phyloP scores from a whole-genome alignment of 2,888 invertebrate species.

The Ptycholaimellus sp. region DNA sequence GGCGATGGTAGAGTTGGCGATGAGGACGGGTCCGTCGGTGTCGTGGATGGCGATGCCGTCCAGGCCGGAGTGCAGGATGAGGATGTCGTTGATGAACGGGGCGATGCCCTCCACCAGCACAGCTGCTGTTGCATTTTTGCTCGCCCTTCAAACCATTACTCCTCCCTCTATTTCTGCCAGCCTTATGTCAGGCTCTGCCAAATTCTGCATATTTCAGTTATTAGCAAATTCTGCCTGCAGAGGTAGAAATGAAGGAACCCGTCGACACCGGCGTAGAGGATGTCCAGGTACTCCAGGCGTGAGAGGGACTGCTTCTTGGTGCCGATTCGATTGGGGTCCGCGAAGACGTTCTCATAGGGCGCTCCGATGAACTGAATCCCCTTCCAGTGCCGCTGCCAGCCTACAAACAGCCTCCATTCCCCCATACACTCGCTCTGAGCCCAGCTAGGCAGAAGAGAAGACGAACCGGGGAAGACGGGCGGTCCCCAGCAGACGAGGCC shows the following conservation, averaged over 20 bases:
- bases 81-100: constrained; percentile 57
- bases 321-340: constrained; percentile 19
- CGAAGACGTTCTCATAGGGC: constrained; percentile 17
- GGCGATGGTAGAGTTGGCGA: constrained; percentile 55
- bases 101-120: constrained; percentile 66
- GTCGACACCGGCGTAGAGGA: constrained; percentile 44
- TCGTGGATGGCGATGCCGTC: constrained; percentile 71
- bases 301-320: constrained; percentile 45
- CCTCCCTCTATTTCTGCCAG: neutral
- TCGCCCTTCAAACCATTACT: constrained; percentile 38
- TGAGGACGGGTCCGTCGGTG: constrained; percentile 51
- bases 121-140: constrained; percentile 40
- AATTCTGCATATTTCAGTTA: neutral
- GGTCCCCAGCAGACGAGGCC: constrained; percentile 25
- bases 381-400: constrained; percentile 23
- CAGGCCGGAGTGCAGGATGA: constrained; percentile 61
- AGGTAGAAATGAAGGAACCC: constrained; percentile 8
- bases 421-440: too few species aligned
- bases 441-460: too few species aligned
- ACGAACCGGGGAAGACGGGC: constrained; percentile 22
- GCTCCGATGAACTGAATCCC: constrained; percentile 19
- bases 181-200: neutral
- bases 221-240: neutral
- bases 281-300: constrained; percentile 47
- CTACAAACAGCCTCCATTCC: too few species aligned